Percentiles rank a stretch among this genome's conserved stretches.
phyloP scores from a whole-genome alignment of 2,888 invertebrate genomes.

The Gymnosoma rotundatum region DNA sequence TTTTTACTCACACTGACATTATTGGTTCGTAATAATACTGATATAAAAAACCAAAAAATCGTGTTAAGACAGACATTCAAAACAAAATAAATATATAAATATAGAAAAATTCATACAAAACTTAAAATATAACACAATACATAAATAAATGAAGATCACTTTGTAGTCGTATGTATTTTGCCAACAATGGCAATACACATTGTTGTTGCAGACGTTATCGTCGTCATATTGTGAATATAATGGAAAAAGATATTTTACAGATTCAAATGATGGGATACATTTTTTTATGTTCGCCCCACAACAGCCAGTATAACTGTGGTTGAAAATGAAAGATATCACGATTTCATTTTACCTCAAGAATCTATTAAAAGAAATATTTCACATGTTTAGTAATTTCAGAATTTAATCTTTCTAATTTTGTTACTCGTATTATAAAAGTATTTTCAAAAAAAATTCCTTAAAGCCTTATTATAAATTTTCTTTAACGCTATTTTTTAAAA shows the following conservation, averaged over 20 bases:
- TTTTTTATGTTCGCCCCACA: constrained; percentile 22
- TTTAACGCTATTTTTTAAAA: too few relatives aligned
- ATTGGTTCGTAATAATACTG: constrained; percentile 61
- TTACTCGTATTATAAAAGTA: too few relatives aligned
- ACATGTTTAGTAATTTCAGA: too few relatives aligned
- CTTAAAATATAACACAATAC: constrained; percentile 32
- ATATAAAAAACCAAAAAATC: constrained; percentile 63
- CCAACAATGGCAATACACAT: constrained; percentile 45
- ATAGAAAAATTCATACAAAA: constrained; percentile 19
- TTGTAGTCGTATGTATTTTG: constrained; percentile 24
- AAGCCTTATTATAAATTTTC: too few relatives aligned
- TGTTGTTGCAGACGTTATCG: neutral
- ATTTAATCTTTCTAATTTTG: too few relatives aligned
- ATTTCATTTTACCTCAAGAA: too few relatives aligned
- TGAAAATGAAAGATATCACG: too few relatives aligned
- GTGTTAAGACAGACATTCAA: constrained; percentile 22
- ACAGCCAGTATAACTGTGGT: neutral
- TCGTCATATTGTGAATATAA: constrained; percentile 14
- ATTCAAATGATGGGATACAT: constrained; percentile 68
- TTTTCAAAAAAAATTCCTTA: too few relatives aligned
- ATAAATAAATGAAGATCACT: constrained; percentile 67
- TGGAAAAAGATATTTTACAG: constrained; percentile 45
- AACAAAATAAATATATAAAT: constrained; percentile 6
- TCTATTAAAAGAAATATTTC: too few relatives aligned
- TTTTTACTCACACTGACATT: constrained; percentile 11